These are phyloP conservation scores for Anastrepha obliqua DNA, from an alignment of 1,140 invertebrate species.

Conservation along the genomic window DNA sequence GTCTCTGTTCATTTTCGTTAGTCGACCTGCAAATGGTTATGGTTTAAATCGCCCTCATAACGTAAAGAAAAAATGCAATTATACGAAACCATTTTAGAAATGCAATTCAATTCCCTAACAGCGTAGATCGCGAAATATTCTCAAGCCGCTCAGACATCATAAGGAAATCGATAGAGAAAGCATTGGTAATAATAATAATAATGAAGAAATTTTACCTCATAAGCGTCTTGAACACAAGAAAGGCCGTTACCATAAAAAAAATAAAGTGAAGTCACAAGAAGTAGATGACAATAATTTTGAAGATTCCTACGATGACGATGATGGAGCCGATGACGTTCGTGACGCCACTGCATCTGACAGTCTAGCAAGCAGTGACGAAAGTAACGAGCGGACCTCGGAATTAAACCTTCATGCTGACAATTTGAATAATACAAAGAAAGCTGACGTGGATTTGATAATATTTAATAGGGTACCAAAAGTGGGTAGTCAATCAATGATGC, in stretches of 20 bases:
- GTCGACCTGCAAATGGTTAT: slow-evolving; percentile 4
- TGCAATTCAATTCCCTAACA: slow-evolving; percentile 50
- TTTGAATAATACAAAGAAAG: slow-evolving; percentile 86
- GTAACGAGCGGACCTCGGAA: background rate
- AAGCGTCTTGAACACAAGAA: background rate
- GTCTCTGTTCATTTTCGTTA: too few species aligned
- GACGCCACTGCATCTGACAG: slow-evolving; percentile 32
- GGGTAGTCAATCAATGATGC: slow-evolving; percentile 91
- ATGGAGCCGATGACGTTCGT: slow-evolving; percentile 40
- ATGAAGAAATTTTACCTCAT: background rate
- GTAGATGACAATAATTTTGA: background rate
- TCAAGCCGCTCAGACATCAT: background rate
- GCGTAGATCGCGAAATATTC: slow-evolving; percentile 16
- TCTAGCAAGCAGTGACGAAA: background rate
- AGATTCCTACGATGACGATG: background rate
- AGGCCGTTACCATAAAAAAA: background rate
- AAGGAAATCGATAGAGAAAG: background rate
- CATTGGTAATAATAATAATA: background rate
- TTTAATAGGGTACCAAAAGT: slow-evolving; percentile 94
- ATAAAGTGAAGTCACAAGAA: background rate
- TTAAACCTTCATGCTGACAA: slow-evolving; percentile 61
- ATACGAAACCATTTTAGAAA: background rate
- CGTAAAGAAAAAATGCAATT: background rate
- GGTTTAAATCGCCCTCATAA: slow-evolving; percentile 8
- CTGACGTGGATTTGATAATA: slow-evolving; percentile 84